Evolutionary conservation across 2,888 invertebrate species (phyloP), one percentile per base, ranked within the genome.

Genomic region (Aricia artaxerxes): DNA sequence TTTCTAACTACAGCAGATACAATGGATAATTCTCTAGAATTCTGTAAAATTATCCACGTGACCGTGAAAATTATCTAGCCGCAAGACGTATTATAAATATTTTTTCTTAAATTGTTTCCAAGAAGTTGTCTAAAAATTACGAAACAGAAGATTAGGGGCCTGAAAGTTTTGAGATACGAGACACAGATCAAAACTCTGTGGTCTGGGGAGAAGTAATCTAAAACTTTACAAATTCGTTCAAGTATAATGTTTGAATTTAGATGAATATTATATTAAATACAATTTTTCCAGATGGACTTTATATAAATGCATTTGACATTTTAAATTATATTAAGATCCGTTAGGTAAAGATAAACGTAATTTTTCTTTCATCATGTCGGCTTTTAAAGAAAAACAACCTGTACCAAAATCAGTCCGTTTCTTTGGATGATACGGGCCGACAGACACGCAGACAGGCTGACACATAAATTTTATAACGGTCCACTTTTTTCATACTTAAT

Each of bases 201-300:
- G 69, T 69, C 35, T 69, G 69, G 69, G 69, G 69, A 69, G 69
- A 69, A 69, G 69, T 69, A 69, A 69, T 69, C 35, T 69, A 38
- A 69, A 69, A 69, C 35, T 69, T 69, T 69, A 69, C 69, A 16
- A 69, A 69, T 69, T 69, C 13, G 13, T 69, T 69, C 16, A 16
- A 69, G 69, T 69, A 69, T 69, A 69, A 69, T 69, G 35, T 38
- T 38, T 69, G 69, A 69, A 69, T 69, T 69, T 38, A 69, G 13
- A 69, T 38, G 16, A 69, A 69, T 35, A 69, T 69, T 69, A 57
- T 5, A 77, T 60, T n/a, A 16, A n/a, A 61, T 38, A n/a, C 11
- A 24, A 69, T 35, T 69, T 64, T 64, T 11, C 3, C 4, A 13
- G 13, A 11, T 61, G 16, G 61, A 53, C 13, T 53, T 53, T 53